Percentiles rank a stretch among this genome's conserved stretches.
Evolutionary conservation across 2,888 invertebrate genomes (phyloP).

Genomic region (Meliscaeva auricollis): DNA sequence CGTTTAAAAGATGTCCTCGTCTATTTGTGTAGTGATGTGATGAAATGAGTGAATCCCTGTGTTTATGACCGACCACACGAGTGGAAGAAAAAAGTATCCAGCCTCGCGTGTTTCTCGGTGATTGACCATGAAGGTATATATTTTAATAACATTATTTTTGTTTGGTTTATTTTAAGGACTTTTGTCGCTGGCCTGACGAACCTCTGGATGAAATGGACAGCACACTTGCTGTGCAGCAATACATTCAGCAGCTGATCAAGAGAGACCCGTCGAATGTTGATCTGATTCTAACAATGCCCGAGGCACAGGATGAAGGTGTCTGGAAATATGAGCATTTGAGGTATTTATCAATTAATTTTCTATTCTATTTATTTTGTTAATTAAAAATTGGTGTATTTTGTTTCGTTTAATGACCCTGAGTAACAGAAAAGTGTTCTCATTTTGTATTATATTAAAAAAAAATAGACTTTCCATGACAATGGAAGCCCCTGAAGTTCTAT

Average conservation of each 20-base stretch:
- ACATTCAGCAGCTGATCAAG: slow-evolving; percentile 98
- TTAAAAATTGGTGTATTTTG: too few relatives aligned
- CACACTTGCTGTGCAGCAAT: slow-evolving; percentile 98
- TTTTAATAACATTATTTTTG: not conserved
- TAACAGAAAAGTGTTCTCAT: too few relatives aligned
- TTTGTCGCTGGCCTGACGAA: slow-evolving; percentile 99
- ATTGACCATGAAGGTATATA: not conserved
- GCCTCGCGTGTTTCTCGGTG: not conserved
- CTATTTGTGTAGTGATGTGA: too few relatives aligned
- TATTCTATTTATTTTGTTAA: too few relatives aligned
- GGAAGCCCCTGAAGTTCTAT: slow-evolving; percentile 8
- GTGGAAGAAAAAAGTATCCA: not conserved
- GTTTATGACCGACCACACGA: slow-evolving; percentile 21
- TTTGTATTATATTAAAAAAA: too few relatives aligned
- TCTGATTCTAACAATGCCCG: slow-evolving; percentile 97
- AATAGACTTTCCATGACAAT: too few relatives aligned
- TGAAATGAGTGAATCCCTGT: too few relatives aligned
- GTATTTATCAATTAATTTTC: slow-evolving; percentile 83
- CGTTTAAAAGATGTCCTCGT: too few relatives aligned
- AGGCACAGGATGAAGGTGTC: slow-evolving; percentile 98
- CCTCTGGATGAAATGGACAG: slow-evolving; percentile 99
- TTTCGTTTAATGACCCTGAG: too few relatives aligned
- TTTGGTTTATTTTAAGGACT: slow-evolving; percentile 88
- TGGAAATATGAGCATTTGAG: slow-evolving; percentile 99
- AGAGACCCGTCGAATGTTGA: slow-evolving; percentile 97